Evolutionary conservation across 1,140 invertebrate genomes (phyloP), one percentile per base, ranked within the genome.

Genomic region (Hyles euphorbiae): DNA sequence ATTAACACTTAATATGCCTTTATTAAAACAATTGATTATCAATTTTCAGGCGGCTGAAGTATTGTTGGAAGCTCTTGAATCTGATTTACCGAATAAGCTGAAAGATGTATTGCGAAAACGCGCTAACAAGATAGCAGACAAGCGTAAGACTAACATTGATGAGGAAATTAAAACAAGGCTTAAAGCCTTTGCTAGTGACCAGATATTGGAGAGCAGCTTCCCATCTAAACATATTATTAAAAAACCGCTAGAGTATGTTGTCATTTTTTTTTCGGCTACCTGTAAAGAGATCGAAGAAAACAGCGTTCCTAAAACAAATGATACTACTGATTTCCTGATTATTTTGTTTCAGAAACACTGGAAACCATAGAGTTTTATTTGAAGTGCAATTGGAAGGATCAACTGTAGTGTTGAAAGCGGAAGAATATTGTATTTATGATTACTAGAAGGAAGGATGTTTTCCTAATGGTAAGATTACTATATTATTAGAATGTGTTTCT

Each of bases 201-300:
- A 40, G 2, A 67, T 76, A 22, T 12, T 77, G 9, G 84, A 86
- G 59, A 78, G 66, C 1, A 69, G 69, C n/a, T 63, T 87, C 5
- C 57, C 61, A 0, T 68, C 70, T 1, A 60, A 68, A 9, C 81
- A 84, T 58, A 61, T 86, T 10, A 65, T 73, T 46, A 83, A 86
- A 60, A 63, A 72, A 12, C 83, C 77, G 2, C 75, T 78, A 74
- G 76, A 86, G 84, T 87, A 48, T 79, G 82, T 77, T 44, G 36
- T n/a, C 33, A 63, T 56, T 46, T 56, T n/a, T 56, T 11, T 8
- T 52, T 51, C n/a, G n/a, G 44, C 8, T 59, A 3, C 9, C 5
- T 10, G n/a, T 48, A 5, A 48, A 2, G 46, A 48, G 22, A 3
- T 2, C 6, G 2, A 49, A 22, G 7, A 34, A 10, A 33, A 3